phyloP scores from a whole-genome alignment of 2,888 invertebrate species.

The Norana najaformis region DNA sequence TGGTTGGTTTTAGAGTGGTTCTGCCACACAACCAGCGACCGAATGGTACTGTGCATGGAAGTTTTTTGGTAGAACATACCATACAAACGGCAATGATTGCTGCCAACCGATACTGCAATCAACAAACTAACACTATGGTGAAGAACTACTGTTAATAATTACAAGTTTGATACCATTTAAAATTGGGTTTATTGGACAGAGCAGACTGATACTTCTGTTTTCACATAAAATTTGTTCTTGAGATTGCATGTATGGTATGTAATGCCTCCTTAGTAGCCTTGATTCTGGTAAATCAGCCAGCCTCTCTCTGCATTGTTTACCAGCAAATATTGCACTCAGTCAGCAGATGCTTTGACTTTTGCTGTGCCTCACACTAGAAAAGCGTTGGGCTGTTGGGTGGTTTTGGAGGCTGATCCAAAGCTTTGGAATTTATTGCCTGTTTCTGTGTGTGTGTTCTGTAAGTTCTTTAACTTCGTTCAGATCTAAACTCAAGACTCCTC shows the following conservation, averaged over 20 bases:
- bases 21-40: not conserved
- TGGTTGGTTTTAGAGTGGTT: not conserved
- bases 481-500: too few relatives aligned
- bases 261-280: too few relatives aligned
- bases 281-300: too few relatives aligned
- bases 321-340: too few relatives aligned
- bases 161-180: not conserved
- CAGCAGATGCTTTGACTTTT: too few relatives aligned
- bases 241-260: not conserved
- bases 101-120: slow-evolving; percentile 5
- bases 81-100: not conserved
- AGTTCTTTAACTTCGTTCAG: too few relatives aligned
- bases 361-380: too few relatives aligned
- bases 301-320: too few relatives aligned
- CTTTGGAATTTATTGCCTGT: too few relatives aligned
- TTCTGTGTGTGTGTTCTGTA: too few relatives aligned
- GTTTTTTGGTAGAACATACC: not conserved
- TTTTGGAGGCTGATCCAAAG: too few relatives aligned
- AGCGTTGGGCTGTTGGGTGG: too few relatives aligned
- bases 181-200: not conserved
- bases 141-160: not conserved
- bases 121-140: not conserved
- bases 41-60: not conserved
- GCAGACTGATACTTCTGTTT: not conserved
- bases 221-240: not conserved